A percentile compares a stretch with the other conserved stretches of the same genome.
These are phyloP conservation scores for Pycnonotus jocosus DNA, from an alignment of 2,113 vertebrate species.

Conservation along the genomic window DNA sequence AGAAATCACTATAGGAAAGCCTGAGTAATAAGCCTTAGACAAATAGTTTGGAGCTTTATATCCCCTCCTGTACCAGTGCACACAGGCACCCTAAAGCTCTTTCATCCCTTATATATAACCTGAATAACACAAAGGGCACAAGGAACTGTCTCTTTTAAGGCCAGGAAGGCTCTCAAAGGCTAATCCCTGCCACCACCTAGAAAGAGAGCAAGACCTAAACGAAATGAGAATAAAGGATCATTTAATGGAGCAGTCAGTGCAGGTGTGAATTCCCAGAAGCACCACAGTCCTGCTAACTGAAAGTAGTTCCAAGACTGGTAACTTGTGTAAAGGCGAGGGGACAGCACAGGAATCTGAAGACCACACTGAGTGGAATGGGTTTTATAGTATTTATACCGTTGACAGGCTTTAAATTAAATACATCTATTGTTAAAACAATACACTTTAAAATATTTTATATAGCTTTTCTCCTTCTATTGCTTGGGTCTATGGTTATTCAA, in stretches of 20 bases:
- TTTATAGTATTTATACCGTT: not conserved
- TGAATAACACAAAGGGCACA: not conserved
- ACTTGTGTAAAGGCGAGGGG: not conserved
- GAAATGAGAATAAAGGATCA: not conserved
- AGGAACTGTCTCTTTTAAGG: not conserved
- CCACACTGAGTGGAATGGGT: not conserved
- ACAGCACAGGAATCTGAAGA: not conserved
- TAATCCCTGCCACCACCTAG: not conserved
- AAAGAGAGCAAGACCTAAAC: not conserved
- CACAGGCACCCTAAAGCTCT: not conserved
- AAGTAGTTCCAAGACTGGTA: not conserved
- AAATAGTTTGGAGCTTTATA: not conserved
- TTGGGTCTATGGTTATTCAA: not conserved
- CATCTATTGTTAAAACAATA: not conserved
- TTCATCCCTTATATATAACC: not conserved
- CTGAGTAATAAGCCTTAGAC: not conserved
- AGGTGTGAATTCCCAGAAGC: not conserved
- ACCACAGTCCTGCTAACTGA: not conserved
- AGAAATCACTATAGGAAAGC: not conserved
- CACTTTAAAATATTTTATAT: not conserved
- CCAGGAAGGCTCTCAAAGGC: not conserved
- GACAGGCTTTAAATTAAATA: not conserved
- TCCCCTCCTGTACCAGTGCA: not conserved
- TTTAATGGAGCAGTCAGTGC: not conserved
- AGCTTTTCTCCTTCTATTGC: not conserved